phyloP scores from a whole-genome alignment of 2,797 vertebrate species.

The Cuculus canorus region DNA sequence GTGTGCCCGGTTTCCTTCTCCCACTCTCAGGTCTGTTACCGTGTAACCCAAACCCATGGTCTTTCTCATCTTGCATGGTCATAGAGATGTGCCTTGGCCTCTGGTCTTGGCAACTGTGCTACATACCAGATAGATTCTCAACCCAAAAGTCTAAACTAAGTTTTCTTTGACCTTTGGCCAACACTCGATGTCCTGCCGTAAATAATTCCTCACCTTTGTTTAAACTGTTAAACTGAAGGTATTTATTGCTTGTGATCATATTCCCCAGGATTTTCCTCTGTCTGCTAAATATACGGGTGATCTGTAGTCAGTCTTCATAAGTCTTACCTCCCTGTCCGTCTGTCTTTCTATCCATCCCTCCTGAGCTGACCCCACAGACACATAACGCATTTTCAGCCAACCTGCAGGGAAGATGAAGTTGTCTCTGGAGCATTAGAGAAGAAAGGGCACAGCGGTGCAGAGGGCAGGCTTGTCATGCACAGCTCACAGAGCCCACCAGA shows the following conservation, averaged over 20 bases:
- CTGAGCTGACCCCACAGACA: background rate
- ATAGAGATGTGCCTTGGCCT: background rate
- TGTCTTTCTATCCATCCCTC: background rate
- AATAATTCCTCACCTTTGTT: conserved; percentile 65
- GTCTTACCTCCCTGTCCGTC: background rate
- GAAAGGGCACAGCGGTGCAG: accelerated
- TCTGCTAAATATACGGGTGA: background rate
- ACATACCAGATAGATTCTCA: background rate
- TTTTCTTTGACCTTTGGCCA: conserved; percentile 58
- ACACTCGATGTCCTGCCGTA: background rate
- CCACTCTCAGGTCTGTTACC: background rate
- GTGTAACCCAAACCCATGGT: accelerated
- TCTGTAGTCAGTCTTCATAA: background rate
- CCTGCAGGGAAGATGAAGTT: background rate
- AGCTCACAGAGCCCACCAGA: background rate
- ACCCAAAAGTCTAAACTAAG: background rate
- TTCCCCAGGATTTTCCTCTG: conserved; percentile 9
- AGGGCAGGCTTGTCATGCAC: background rate
- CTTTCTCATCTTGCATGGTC: background rate
- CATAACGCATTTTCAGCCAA: background rate
- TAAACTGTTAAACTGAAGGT: conserved; percentile 50
- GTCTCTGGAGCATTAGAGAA: background rate
- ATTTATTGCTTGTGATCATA: conserved; percentile 56
- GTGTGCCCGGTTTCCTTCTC: background rate
- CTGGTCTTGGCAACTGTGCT: background rate